Conservation (phyloP, 2,113 vertebrate species). For the Lichenostomus cassidix region DNA sequence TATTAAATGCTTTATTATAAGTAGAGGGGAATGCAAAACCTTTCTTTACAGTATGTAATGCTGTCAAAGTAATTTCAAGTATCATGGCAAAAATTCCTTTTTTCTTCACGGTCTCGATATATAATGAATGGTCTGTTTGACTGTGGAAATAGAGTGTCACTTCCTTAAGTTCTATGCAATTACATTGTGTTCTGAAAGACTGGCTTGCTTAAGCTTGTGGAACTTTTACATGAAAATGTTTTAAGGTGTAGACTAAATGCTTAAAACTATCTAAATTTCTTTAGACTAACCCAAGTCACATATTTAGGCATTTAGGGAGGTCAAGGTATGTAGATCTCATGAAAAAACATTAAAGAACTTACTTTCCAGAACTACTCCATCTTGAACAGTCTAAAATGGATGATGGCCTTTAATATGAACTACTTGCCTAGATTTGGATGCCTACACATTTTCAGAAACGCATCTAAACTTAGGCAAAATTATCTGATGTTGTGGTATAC, state of each 20-base stretch:
- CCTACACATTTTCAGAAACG: not conserved
- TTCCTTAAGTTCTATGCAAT: not conserved
- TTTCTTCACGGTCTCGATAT: not conserved
- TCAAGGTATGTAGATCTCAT: not conserved
- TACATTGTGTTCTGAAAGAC: not conserved
- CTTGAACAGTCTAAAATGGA: not conserved
- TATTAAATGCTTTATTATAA: not conserved
- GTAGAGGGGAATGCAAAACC: not conserved
- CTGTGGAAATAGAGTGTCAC: not conserved
- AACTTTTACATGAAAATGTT: not conserved
- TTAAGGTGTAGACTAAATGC: not conserved
- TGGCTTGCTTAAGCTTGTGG: not conserved
- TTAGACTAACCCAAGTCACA: not conserved
- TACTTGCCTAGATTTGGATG: not conserved
- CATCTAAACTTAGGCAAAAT: not conserved
- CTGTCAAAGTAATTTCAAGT: not conserved
- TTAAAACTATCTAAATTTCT: not conserved
- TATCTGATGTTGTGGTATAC: not conserved
- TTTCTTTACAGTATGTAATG: not conserved
- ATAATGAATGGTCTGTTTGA: not conserved
- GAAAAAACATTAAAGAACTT: not conserved
- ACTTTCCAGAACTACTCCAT: not conserved
- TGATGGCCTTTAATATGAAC: not conserved
- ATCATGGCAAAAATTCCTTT: not conserved
- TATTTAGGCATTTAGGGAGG: not conserved